Evolutionary conservation across 2,113 vertebrate species (phyloP).

Genomic region (Corvus moneduloides): DNA sequence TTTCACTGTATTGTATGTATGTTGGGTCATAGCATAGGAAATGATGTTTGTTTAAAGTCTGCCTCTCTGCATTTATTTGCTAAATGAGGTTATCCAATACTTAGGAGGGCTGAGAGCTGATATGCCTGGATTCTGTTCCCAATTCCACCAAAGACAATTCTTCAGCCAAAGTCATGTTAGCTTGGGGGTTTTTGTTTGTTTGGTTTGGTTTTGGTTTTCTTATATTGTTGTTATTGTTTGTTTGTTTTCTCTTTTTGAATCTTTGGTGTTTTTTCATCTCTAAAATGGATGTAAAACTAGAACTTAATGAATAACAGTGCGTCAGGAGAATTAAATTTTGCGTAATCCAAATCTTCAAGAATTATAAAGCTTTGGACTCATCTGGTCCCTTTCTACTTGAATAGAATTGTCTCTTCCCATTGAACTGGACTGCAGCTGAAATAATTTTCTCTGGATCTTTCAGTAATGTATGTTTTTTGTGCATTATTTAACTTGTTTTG

Average conservation of each 20-base stretch:
- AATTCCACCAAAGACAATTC: neutral
- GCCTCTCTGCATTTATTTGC: neutral
- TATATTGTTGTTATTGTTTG: neutral
- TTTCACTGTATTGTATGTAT: neutral
- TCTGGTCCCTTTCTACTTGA: neutral
- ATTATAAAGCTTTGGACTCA: neutral
- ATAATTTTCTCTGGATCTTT: neutral
- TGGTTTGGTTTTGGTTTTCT: neutral
- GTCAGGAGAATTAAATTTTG: neutral
- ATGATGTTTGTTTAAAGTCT: neutral
- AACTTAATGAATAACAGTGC: neutral
- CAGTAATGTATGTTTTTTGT: neutral
- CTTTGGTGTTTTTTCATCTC: neutral
- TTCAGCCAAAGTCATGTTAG: neutral
- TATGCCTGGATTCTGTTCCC: neutral
- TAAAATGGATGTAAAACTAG: neutral
- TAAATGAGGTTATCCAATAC: neutral
- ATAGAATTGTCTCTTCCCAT: neutral
- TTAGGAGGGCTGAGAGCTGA: neutral
- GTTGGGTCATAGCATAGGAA: neutral
- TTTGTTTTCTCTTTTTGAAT: neutral
- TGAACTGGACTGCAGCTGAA: neutral
- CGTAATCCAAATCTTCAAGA: neutral
- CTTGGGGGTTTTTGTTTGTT: neutral
- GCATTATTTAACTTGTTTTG: neutral